Base-by-base conservation (phyloP, 2,113 vertebrate genomes). In the Nipponia nippon region DNA sequence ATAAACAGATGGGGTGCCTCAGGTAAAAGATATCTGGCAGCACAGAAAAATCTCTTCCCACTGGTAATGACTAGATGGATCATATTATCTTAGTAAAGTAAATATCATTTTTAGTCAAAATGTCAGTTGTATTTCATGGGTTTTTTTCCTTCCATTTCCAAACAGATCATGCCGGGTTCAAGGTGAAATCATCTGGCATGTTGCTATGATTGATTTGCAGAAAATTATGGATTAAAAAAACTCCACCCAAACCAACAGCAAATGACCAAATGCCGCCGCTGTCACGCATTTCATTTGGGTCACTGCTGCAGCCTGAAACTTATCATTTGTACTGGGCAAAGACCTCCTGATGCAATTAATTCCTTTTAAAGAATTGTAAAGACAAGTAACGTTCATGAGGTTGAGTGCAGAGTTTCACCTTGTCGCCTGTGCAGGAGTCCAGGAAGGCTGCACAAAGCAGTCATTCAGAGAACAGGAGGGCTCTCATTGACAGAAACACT, bases 401-500 rank as follows among this genome's bases (percentile, higher is more conserved):
- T 84, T 14, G 83, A 94, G 94, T 22, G 91, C 32, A 16, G 58
- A 94, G 91, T 91, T 91, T 87, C 97, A 95, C 96, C 94, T 94
- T 85, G 96, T 65, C 3, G 65, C 95, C 90, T 19, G 82, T 47
- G 91, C 94, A 13, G 91, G 91, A 95, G 91, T 75, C 95, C 95
- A 92, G 80, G 67, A 94, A 93, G 92, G 94, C 81, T 53, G 97
- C 92, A 98, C 98, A 98, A 98, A 98, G 97, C 87, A 92, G 63
- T 76, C 97, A 98, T 98, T 98, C 94, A 98, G 93, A 83, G 87
- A 96, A 52, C 97, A 97, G 92, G 97, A 98, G 97, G 63, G 87
- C 95, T 95, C 95, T 97, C 96, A 97, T 71, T 97, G 98, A 98
- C 98, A 98, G 97, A 85, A 97, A 97, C 98, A 97, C 97, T 98